These are phyloP conservation scores for Terebella lapidaria DNA, from an alignment of 2,888 invertebrate genomes.

Conservation along the genomic window DNA sequence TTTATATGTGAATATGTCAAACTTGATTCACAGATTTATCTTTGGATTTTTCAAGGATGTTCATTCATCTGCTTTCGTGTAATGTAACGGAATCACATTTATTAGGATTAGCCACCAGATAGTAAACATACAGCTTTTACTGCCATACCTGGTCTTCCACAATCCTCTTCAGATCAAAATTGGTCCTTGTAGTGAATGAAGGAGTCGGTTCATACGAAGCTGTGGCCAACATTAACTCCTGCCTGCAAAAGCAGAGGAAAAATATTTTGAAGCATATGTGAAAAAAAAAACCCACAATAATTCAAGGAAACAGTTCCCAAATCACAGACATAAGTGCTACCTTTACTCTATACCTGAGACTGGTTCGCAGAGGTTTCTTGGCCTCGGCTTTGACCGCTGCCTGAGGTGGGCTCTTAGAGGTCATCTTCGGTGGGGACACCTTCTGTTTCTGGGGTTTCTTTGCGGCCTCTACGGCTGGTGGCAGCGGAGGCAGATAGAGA, in stretches of 20 bases:
- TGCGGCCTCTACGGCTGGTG: slow-evolving; percentile 29
- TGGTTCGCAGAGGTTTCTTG: not conserved
- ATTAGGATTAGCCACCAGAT: too few relatives aligned
- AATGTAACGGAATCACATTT: too few relatives aligned
- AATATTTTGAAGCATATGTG: not conserved
- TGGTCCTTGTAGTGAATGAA: slow-evolving; percentile 37
- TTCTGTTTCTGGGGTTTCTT: not conserved
- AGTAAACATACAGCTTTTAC: too few relatives aligned
- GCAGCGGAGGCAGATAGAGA: slow-evolving; percentile 43
- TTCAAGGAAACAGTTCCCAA: not conserved
- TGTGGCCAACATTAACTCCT: slow-evolving; percentile 44
- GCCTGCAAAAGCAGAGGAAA: slow-evolving; percentile 24
- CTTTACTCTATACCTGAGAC: slow-evolving; percentile 5
- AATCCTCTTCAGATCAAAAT: slow-evolving; percentile 44
- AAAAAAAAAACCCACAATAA: too few relatives aligned
- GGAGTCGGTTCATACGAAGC: slow-evolving; percentile 39
- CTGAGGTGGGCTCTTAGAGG: slow-evolving; percentile 5
- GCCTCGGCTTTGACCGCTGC: not conserved
- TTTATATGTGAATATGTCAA: too few relatives aligned
- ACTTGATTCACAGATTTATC: too few relatives aligned
- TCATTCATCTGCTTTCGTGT: not conserved
- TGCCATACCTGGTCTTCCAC: slow-evolving; percentile 52
- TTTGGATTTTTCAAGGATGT: too few relatives aligned
- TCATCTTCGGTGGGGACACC: slow-evolving; percentile 9
- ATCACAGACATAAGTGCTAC: too few relatives aligned